Base-by-base conservation (phyloP, 2,113 vertebrate species). In the Saguinus midas region DNA sequence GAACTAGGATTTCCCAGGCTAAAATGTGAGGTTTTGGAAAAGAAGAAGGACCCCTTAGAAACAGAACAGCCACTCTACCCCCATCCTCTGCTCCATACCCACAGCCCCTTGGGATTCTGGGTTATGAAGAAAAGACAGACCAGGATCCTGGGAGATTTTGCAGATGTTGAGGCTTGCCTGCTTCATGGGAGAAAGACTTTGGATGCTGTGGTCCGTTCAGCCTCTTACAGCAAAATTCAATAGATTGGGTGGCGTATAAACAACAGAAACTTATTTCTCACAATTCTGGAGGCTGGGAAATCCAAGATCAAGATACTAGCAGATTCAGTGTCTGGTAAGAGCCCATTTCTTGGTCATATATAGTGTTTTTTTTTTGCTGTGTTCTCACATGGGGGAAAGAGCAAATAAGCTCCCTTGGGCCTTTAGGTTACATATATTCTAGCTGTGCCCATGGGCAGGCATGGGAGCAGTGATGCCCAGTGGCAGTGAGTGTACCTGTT, bases 401-500 rank as follows among this genome's bases (percentile, higher is more conserved):
- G 3, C 29, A 7, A n/a, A 35, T 1, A 64, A 32, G 11, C n/a
- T 55, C 8, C 14, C 6, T 7, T 43, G 78, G n/a, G 6, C 32
- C 16, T 78, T 37, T 52, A n/a, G 45, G 40, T 52, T 27, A 52
- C 10, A 0, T 72, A 7, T 97, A 64, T 89, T 64, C 45, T 29
- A 35, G 21, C 43, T 21, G 5, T 68, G 58, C 55, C 75, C 4
- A 13, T 8, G 21, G 37, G 73, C 4, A 43, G 40, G 35, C 68
- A 58, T 5, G 2, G 6, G n/a, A 70, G 6, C 21, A 48, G 57
- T 10, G 37, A 48, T 32, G 17, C 7, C 20, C 45, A 7, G 6
- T 7, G n/a, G 37, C 25, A 7, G 0, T 3, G 18, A 61, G 37
- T 29, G 64, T 17, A 27, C 7, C 68, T 18, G 0, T 61, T 58